Evolutionary conservation across 2,797 vertebrate genomes (phyloP), one percentile per base, ranked within the genome.

Genomic region (Platyrinchus mystaceus): DNA sequence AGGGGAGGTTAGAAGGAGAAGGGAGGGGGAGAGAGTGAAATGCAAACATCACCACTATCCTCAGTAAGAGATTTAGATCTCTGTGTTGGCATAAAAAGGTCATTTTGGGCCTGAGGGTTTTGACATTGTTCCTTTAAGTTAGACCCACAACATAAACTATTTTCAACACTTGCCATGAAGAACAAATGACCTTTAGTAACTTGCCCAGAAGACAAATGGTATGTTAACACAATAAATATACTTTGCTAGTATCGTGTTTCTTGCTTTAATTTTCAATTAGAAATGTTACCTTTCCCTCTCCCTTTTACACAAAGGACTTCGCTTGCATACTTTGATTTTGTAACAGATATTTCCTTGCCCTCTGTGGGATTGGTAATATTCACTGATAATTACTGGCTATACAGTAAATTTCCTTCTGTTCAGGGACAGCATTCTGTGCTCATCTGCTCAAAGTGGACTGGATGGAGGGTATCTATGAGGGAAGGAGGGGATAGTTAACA

Each of bases 151-250:
- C 93, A 94, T 97, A 97, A 98, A 98, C 97, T 98, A 97, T 98
- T 98, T 98, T 98, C 97, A 98, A 97, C 97, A 98, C 98, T 98
- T 98, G 98, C 97, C 97, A 97, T 84, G 93, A 97, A 98, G 97
- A 97, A 96, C 96, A 97, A 97, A 97, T 98, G 98, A 98, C 98
- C 98, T 98, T 98, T 98, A 97, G 93, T 98, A 97, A 96, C 97
- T 98, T 96, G 98, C 97, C 98, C 94, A 96, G 97, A 97, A 98
- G 97, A 97, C 96, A 98, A 97, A 95, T 97, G 90, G 93, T 95
- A 95, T 43, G 84, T 97, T 98, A 97, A 97, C 97, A 97, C 97
- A 97, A 96, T 96, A 98, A 98, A 97, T 97, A 96, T 30, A 93
- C 89, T 97, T 96, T 52, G 67, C 96, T 94, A 86, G 93, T 86